Evolutionary conservation across 2,797 vertebrate genomes (phyloP), one percentile per base, ranked within the genome.

Genomic region (Pitangus sulphuratus): DNA sequence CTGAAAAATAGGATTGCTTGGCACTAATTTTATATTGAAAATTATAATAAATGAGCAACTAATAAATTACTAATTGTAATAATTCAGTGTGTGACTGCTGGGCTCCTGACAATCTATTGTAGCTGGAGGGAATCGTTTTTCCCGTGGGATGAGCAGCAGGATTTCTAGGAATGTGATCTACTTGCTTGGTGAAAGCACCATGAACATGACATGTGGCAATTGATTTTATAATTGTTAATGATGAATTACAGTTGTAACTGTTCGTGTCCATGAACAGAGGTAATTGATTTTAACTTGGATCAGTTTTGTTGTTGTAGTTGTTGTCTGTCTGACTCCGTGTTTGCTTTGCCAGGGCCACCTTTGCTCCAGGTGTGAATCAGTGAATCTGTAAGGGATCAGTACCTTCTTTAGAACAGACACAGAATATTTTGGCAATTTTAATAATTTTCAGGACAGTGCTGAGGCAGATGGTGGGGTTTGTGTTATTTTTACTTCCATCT

Each of bases 41-140:
- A 75, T n/a, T 2, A 2, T 12, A 30, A 60, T 30, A 19, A 2
- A 5, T 58, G 68, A 85, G 25, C 50, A 61, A 5, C 0, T n/a
- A n/a, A n/a, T n/a, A n/a, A n/a, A n/a, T 1, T 16, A 70, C 19
- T 60, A 45, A 28, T 15, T 66, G 33, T 24, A 54, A 21, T 53
- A 61, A 80, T 37, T 79, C n/a, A 24, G 42, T 20, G 42, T 35
- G 65, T 75, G 83, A 44, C 58, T 82, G 56, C 54, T 50, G 18
- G 31, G 15, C 44, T 54, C 1, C 3, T 15, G 45, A 81, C 62
- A 65, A 1, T 10, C 60, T 54, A 17, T 56, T 2, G 0, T 50
- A 26, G 79, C 84, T 71, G 79, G 21, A 93, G 78, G 78, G 64
- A 78, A n/a, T 74, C 1, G 14, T 95, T 81, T 93, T 81, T 74